Conservation (phyloP, 1,140 invertebrate species). For the Tetraneura akinire region DNA sequence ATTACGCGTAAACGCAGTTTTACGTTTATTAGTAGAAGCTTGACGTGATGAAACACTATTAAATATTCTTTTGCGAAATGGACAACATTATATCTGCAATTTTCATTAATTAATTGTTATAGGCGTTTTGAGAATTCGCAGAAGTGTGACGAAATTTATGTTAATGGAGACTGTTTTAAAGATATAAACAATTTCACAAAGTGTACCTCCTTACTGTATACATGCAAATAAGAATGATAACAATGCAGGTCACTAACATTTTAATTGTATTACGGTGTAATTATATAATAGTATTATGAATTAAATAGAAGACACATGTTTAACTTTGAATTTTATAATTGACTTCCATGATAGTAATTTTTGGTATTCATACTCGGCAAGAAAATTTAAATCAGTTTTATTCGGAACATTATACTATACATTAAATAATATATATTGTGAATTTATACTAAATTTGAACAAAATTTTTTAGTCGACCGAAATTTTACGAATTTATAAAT, state of each 20-base stretch:
- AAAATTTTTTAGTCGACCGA: too few species aligned
- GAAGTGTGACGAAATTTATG: neutral
- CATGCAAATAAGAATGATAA: slow-evolving; percentile 19
- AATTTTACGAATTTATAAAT: too few species aligned
- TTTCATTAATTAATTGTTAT: neutral
- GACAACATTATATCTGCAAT: neutral
- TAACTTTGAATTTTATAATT: neutral
- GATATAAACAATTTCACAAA: neutral
- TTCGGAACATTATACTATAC: too few species aligned
- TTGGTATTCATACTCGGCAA: too few species aligned
- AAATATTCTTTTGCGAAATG: too few species aligned
- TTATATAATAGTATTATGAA: neutral
- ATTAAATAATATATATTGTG: too few species aligned
- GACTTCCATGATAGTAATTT: neutral
- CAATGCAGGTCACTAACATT: neutral
- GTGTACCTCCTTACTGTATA: neutral
- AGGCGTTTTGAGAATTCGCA: neutral
- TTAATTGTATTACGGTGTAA: neutral
- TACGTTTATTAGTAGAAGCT: too few species aligned
- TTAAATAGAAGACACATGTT: neutral
- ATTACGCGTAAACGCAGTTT: too few species aligned
- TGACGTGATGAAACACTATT: too few species aligned
- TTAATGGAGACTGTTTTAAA: neutral
- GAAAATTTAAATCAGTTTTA: too few species aligned
- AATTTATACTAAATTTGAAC: too few species aligned